Evolutionary conservation across 2,113 vertebrate genomes (phyloP).

Genomic region (Microcebus tavaratra): DNA sequence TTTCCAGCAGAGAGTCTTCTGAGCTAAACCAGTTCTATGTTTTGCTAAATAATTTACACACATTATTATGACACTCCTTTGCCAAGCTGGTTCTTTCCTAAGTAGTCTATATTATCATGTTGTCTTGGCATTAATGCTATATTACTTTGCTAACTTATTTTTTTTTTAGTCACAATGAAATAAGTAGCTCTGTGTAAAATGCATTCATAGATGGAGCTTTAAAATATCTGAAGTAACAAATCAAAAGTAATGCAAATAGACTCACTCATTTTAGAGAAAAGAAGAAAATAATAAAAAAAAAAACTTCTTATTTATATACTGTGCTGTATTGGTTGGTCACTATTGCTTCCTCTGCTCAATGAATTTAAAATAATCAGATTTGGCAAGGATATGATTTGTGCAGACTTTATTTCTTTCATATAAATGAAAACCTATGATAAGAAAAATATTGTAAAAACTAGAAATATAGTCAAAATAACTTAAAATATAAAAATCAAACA

Average conservation of each 20-base stretch:
- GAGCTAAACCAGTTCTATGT: background rate
- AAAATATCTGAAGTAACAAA: background rate
- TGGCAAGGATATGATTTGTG: background rate
- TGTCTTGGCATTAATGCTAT: background rate
- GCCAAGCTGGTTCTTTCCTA: background rate
- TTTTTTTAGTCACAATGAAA: background rate
- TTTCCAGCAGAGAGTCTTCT: background rate
- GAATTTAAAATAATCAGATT: background rate
- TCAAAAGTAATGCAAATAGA: background rate
- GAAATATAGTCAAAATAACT: background rate
- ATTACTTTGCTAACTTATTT: background rate
- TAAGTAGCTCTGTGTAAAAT: background rate
- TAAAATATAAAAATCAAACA: conserved; percentile 2
- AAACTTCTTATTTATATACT: background rate
- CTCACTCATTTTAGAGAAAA: background rate
- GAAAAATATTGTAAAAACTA: background rate
- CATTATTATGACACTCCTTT: background rate
- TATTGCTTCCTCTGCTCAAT: background rate
- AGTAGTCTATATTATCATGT: background rate
- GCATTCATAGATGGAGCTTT: background rate
- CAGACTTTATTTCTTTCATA: background rate
- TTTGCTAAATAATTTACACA: background rate
- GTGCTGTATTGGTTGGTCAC: background rate
- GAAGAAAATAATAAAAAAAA: background rate
- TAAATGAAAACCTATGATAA: background rate